Evolutionary conservation across 2,113 vertebrate species (phyloP), one percentile per base, ranked within the genome.

Genomic region (Danionella cerebrum): DNA sequence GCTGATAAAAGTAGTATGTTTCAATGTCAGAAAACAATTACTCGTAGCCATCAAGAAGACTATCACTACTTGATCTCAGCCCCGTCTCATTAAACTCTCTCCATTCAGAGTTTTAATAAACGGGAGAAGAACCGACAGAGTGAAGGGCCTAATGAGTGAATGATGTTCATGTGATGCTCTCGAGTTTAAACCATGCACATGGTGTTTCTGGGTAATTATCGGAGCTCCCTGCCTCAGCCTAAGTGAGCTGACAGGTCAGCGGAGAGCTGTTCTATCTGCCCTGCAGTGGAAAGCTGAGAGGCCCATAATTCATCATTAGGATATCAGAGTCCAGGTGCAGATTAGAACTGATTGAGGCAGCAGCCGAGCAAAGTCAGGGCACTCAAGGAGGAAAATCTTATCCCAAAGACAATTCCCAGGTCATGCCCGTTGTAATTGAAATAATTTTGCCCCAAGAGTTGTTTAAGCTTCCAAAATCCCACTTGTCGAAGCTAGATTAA

Each of bases 251-350:
- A 91, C 90, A 92, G 89, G 89, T 87, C 85, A 82, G 83, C 87
- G 86, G 89, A 90, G 88, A 84, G 89, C 88, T 91, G 86, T 87
- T 85, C 84, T 88, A 87, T 88, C 89, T 88, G 85, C 83, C 86
- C 87, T 75, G 73, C 89, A 87, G 91, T 85, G 89, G 90, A 88
- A 89, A 87, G 85, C 83, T 90, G 88, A 76, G 89, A 87, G 85
- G 91, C 90, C 90, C 90, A 89, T 95, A 94, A 95, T 94, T 96
- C 92, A 95, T 97, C 90, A 90, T 97, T 97, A 94, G 93, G 89
- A 90, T 90, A 90, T 96, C 93, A 96, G 92, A 93, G 91, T 96
- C 92, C 90, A 93, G 93, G 91, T 93, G 88, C 86, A 93, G 93
- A 97, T 97, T 90, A 93, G 88, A 94, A 92, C 89, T 94, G 94